Base-by-base conservation (phyloP, 2,888 invertebrate genomes). In the Argyra leucocephala region DNA sequence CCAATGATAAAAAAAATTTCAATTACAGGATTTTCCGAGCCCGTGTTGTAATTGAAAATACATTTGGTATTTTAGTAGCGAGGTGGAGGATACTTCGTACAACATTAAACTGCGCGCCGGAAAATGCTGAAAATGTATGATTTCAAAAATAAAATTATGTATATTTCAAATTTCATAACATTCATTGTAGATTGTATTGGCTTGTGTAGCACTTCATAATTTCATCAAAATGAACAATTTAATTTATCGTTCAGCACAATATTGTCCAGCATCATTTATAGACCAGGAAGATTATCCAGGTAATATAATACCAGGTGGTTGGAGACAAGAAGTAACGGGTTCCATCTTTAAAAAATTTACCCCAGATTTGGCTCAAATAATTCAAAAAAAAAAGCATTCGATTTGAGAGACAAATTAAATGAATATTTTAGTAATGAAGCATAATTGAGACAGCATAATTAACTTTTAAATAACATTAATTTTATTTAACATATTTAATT, bases 41-140 rank as follows among this genome's bases (percentile, higher is more conserved):
- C 58, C 66, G 69, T 31, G 64, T 66, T 63, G 23, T 57, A 18
- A 61, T 60, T 15, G 65, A 68, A 60, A 65, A 62, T 60, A 66
- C 66, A 9, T 71, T 4, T 68, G 70, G 70, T 21, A 70, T 71
- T 65, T 60, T 66, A 22, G 64, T 60, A 18, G 36, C 62, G 12
- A 36, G 63, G 18, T 63, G 63, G n/a, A n/a, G n/a, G n/a, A n/a
- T n/a, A n/a, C n/a, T n/a, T 48, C 15, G 59, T 18, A 63, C 21
- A 10, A 48, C 58, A 7, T 57, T 63, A 24, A 63, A n/a, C 22
- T 63, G 63, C 21, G 12, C 22, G 5, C 63, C 24, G 57, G 24
- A 57, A 57, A 63, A 59, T 24, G 59, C 59, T 10, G 59, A n/a
- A n/a, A n/a, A n/a, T n/a, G n/a, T n/a, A n/a, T n/a, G n/a, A n/a